Evolutionary conservation across 2,888 invertebrate genomes (phyloP).

Genomic region (Mycogona germanica): DNA sequence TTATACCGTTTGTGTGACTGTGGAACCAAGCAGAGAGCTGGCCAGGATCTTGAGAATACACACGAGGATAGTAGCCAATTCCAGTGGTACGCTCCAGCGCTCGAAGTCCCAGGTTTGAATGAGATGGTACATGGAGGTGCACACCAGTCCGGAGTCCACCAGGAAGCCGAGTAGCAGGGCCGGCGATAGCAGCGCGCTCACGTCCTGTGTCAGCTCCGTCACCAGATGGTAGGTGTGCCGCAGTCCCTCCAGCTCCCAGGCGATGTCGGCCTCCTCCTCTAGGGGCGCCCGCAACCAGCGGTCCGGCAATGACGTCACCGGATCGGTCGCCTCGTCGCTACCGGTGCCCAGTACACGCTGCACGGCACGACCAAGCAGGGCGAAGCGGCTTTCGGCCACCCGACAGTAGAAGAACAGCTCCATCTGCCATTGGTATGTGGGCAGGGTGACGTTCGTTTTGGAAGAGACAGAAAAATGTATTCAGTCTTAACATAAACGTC

Average conservation of each 20-base stretch:
- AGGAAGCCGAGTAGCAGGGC: slow-evolving; percentile 7
- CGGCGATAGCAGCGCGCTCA: slow-evolving; percentile 11
- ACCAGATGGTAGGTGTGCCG: slow-evolving; percentile 7
- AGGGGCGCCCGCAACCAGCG: neutral
- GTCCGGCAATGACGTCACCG: neutral
- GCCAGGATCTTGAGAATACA: slow-evolving; percentile 13
- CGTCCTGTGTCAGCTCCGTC: slow-evolving; percentile 7
- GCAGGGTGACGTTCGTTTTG: too few relatives aligned
- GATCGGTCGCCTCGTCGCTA: neutral
- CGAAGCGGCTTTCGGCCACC: slow-evolving; percentile 10
- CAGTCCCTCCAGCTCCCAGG: slow-evolving; percentile 10
- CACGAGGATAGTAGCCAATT: slow-evolving; percentile 9
- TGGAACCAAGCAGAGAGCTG: slow-evolving; percentile 6
- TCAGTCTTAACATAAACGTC: too few relatives aligned
- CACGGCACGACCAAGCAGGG: neutral
- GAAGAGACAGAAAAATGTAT: too few relatives aligned
- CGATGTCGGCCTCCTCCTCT: slow-evolving; percentile 9
- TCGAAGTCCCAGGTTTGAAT: slow-evolving; percentile 8
- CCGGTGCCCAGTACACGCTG: neutral
- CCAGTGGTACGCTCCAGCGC: slow-evolving; percentile 10
- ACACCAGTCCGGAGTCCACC: slow-evolving; percentile 13
- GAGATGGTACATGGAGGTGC: slow-evolving; percentile 14
- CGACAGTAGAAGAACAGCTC: slow-evolving; percentile 11
- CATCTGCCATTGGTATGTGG: too few relatives aligned
- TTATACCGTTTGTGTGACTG: slow-evolving; percentile 1